phyloP scores from a whole-genome alignment of 2,797 vertebrate species.

The Chelon labrosus region DNA sequence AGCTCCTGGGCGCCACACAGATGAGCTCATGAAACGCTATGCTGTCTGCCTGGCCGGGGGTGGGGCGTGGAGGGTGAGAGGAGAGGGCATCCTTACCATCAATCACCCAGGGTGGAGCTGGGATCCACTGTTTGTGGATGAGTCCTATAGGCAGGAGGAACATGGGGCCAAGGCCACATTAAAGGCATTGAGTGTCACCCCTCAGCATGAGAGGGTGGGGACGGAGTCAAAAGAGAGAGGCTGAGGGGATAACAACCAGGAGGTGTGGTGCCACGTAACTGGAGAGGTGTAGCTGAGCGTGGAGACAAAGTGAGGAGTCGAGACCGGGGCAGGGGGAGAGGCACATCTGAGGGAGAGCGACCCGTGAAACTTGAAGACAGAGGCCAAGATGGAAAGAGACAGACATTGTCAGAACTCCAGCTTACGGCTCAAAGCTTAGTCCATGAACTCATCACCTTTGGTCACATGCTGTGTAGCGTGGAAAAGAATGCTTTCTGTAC shows the following conservation, averaged over 20 bases:
- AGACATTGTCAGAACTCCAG: constrained; percentile 52
- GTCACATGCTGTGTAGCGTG: constrained; percentile 64
- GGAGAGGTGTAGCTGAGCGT: constrained; percentile 82
- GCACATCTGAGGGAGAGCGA: constrained; percentile 84
- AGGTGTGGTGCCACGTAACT: constrained; percentile 92
- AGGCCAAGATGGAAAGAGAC: constrained; percentile 54
- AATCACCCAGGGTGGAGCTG: constrained; percentile 86
- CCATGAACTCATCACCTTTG: constrained; percentile 71
- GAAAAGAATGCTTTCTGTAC: constrained; percentile 63
- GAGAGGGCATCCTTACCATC: constrained; percentile 87
- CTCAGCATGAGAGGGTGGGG: constrained; percentile 67
- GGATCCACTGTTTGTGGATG: constrained; percentile 68
- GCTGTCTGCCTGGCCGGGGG: constrained; percentile 81
- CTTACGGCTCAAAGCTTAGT: constrained; percentile 50
- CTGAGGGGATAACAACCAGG: constrained; percentile 89
- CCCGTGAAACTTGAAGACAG: constrained; percentile 77
- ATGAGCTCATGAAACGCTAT: constrained; percentile 90
- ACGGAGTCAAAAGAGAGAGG: constrained; percentile 68
- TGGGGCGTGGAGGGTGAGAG: constrained; percentile 80
- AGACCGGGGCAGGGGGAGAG: constrained; percentile 56
- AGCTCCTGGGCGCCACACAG: constrained; percentile 90
- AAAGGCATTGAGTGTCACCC: constrained; percentile 86
- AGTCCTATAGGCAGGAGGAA: constrained; percentile 71
- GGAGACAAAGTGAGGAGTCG: constrained; percentile 81
- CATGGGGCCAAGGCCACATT: constrained; percentile 87